Conservation (phyloP, 2,888 invertebrate species). For the Copidosoma aretas region DNA sequence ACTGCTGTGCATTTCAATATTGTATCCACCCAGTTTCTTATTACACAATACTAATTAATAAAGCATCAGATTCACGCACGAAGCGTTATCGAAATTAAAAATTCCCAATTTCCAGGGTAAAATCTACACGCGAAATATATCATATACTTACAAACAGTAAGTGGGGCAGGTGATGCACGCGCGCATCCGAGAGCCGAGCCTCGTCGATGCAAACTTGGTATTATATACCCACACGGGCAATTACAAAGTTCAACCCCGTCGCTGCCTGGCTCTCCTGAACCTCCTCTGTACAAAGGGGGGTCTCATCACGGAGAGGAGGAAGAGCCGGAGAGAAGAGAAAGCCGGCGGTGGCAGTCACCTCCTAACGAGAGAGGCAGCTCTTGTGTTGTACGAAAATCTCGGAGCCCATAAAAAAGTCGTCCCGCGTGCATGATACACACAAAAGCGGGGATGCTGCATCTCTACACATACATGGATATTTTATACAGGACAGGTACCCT, state of each 20-base stretch:
- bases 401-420: slow-evolving; percentile 32
- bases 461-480: neutral
- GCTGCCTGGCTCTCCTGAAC: neutral
- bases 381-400: slow-evolving; percentile 22
- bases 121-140: too few relatives aligned
- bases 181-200: neutral
- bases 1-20: too few relatives aligned
- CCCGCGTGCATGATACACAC: neutral
- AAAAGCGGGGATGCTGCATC: slow-evolving; percentile 14
- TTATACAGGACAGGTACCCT: too few relatives aligned
- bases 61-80: neutral
- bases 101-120: neutral
- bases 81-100: slow-evolving; percentile 6
- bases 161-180: slow-evolving; percentile 16
- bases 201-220: neutral
- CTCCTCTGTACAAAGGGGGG: neutral
- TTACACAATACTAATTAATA: slow-evolving; percentile 1
- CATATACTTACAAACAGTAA: too few relatives aligned
- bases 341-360: neutral
- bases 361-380: neutral
- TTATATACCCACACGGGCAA: neutral
- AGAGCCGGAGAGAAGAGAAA: neutral
- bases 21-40: too few relatives aligned
- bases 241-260: slow-evolving; percentile 19
- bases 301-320: slow-evolving; percentile 2